Evolutionary conservation across 2,797 vertebrate species (phyloP).

Genomic region (Mionectes olivaceus): DNA sequence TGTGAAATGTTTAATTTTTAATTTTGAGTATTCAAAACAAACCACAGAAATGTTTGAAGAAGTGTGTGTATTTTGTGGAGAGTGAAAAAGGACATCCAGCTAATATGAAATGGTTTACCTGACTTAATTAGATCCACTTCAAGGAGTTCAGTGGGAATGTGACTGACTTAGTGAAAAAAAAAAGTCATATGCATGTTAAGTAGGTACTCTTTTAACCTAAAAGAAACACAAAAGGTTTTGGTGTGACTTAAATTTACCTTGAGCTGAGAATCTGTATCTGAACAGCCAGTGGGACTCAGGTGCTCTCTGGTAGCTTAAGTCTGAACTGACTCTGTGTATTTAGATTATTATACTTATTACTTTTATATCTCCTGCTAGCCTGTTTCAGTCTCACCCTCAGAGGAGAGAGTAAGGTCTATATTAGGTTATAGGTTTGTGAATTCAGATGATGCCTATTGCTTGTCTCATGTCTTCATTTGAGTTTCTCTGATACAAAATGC

Average conservation of each 20-base stretch:
- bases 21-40: slow-evolving; percentile 10
- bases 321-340: neutral
- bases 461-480: neutral
- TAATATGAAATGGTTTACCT: neutral
- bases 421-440: neutral
- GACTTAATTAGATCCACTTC: neutral
- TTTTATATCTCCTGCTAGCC: neutral
- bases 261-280: neutral
- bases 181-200: neutral
- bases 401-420: neutral
- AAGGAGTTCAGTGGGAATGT: neutral
- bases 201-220: neutral
- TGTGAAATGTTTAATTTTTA: slow-evolving; percentile 27
- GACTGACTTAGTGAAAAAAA: neutral
- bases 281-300: neutral
- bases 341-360: neutral
- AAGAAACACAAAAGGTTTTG: neutral
- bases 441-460: neutral
- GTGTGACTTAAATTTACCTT: neutral
- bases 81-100: neutral
- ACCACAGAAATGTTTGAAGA: neutral
- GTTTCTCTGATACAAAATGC: neutral
- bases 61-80: neutral
- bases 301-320: neutral
- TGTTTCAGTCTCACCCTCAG: neutral